Evolutionary conservation across 2,113 vertebrate species (phyloP), one percentile per base, ranked within the genome.

Genomic region (Actenoides hombroni): DNA sequence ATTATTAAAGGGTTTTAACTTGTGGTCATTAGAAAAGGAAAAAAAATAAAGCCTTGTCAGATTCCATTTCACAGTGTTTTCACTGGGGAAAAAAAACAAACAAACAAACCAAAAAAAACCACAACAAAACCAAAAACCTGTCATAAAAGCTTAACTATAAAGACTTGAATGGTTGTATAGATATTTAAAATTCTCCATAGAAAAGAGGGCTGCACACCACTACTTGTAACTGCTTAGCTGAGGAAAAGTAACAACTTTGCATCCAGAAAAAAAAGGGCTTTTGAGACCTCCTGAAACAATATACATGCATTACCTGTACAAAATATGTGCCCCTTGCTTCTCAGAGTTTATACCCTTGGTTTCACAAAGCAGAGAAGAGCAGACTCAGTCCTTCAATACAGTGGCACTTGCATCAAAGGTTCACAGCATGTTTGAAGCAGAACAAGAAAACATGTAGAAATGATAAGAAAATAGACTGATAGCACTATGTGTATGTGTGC

Each of bases 161-260:
- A 57, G 68, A 26, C 16, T 78, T 74, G 39, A 67, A 64, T 79
- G 33, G 39, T 68, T 74, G 24, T 70, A 35, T 8, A 92, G 42
- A 31, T 73, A 18, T 81, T 94, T 90, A 94, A 40, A 92, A 94
- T 78, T 86, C 88, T 44, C 33, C 3, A 11, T 7, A 39, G 81
- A 39, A 23, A 63, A 69, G 37, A 76, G 39, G 29, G 33, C 56
- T 92, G 59, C 78, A 70, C 65, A 51, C 20, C 42, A 87, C 88
- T 94, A 74, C 84, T 60, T 91, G 73, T 84, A 85, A 78, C 68
- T 81, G 40, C 59, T 90, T 92, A 92, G 42, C 60, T 83, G 68
- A 83, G 73, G 25, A 84, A 94, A 94, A 81, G 44, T 63, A 79
- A 81, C 74, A 92, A 86, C 40, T 88, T 94, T 71, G 8, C 59